Base-by-base conservation (phyloP, 2,113 vertebrate genomes). In the Ramphastos sulfuratus region DNA sequence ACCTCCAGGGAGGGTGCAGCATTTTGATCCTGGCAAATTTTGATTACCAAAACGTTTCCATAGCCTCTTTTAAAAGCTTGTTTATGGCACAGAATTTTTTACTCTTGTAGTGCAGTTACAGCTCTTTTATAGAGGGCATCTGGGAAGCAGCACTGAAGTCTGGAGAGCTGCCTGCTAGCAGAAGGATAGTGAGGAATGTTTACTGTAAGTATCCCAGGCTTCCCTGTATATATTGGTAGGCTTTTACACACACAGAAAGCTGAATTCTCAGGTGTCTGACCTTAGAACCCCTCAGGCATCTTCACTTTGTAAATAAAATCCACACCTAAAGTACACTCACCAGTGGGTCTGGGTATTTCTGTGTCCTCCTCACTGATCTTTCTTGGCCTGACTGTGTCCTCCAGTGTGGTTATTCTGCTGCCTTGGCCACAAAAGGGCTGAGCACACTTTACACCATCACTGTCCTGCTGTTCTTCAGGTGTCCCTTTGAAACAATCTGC, bases 151-250 rank as follows among this genome's bases (percentile, higher is more conserved):
- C 96, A 94, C 97, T 98, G 97, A 97, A 97, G 93, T 86, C 96
- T 96, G 96, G 94, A 96, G 66, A 95, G 93, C 92, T 93, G 85
- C 75, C 93, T 97, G 67, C 94, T 97, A 97, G 96, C 85, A 50
- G 97, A 97, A 94, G 82, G 87, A 92, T 95, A 85, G 88, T 97
- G 97, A 93, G 79, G 94, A 90, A 88, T 78, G 54, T 97, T 98
- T 97, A 97, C 96, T 97, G 83, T 96, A 92, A 96, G 84, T 96
- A 96, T 96, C 95, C 69, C 97, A 97, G 92, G 96, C 83, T 95
- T 94, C 95, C 80, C 71, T 98, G 96, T 98, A 98, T 94, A 97
- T 98, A 98, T 98, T 98, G 98, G 97, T 97, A 98, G 97, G 95
- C 97, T 98, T 98, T 95, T 97, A 97, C 96, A 94, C 48, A 48